A percentile compares a stretch with the other conserved stretches of the same genome.
Evolutionary conservation across 2,888 invertebrate genomes (phyloP).

Genomic region (Drosophila testacea): DNA sequence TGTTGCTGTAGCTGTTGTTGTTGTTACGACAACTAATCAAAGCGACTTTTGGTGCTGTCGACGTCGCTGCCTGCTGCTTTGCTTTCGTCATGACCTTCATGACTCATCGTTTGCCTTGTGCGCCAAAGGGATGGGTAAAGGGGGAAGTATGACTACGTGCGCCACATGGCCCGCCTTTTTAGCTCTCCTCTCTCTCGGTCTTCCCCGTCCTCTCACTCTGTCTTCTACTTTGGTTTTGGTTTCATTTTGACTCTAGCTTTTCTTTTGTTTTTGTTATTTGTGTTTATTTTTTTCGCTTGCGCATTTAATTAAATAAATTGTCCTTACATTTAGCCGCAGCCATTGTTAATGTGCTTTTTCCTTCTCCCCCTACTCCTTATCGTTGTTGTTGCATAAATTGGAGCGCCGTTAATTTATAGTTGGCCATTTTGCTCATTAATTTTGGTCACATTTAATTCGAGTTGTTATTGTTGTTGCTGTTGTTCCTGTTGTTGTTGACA

Average conservation of each 20-base stretch:
- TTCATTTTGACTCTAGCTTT: neutral
- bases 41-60: slow-evolving; percentile 64
- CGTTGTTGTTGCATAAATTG: slow-evolving; percentile 64
- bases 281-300: slow-evolving; percentile 48
- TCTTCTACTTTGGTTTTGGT: slow-evolving; percentile 27
- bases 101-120: slow-evolving; percentile 83
- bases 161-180: slow-evolving; percentile 60
- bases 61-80: slow-evolving; percentile 43
- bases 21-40: slow-evolving; percentile 66
- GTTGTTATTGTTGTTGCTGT: slow-evolving; percentile 11
- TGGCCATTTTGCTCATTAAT: slow-evolving; percentile 73
- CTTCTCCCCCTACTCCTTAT: slow-evolving; percentile 8
- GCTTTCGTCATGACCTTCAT: slow-evolving; percentile 85
- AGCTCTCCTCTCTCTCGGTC: slow-evolving; percentile 21
- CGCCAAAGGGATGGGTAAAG: neutral
- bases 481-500: slow-evolving; percentile 10
- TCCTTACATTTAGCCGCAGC: slow-evolving; percentile 61
- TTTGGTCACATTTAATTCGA: slow-evolving; percentile 42
- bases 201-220: slow-evolving; percentile 26
- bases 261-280: slow-evolving; percentile 38
- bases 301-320: slow-evolving; percentile 80
- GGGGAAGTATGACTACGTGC: slow-evolving; percentile 36
- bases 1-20: slow-evolving; percentile 27
- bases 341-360: slow-evolving; percentile 49
- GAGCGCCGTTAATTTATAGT: slow-evolving; percentile 72